Conservation (phyloP, 2,888 invertebrate species). For the Catonia carolina region DNA sequence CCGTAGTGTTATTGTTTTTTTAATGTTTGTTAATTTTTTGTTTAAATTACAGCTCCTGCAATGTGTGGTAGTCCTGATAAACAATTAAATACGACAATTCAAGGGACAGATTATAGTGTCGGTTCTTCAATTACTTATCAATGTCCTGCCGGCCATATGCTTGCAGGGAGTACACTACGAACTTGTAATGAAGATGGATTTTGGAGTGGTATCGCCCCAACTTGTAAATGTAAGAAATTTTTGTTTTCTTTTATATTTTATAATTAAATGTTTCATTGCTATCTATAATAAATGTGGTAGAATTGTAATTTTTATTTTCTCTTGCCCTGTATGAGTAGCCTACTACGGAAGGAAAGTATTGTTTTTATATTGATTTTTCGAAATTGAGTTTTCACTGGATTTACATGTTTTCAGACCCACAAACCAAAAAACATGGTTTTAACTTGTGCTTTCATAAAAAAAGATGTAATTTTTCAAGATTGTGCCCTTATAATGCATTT, state of each 20-base stretch:
- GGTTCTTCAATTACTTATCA: slow-evolving; percentile 64
- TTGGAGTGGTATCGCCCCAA: slow-evolving; percentile 76
- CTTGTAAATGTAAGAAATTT: slow-evolving; percentile 70
- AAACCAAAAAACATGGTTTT: too few species aligned
- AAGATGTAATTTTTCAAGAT: too few species aligned
- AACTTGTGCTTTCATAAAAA: too few species aligned
- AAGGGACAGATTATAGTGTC: slow-evolving; percentile 56
- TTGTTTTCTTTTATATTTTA: background rate
- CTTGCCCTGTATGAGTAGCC: too few species aligned
- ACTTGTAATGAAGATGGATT: slow-evolving; percentile 68
- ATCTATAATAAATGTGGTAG: background rate
- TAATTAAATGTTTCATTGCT: background rate
- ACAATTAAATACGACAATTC: slow-evolving; percentile 71
- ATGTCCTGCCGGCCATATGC: slow-evolving; percentile 76
- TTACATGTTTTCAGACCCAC: too few species aligned
- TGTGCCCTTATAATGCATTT: too few species aligned
- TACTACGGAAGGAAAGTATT: too few species aligned
- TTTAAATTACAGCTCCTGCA: slow-evolving; percentile 54
- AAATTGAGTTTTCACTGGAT: too few species aligned
- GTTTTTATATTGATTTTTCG: too few species aligned
- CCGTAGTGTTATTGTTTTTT: too few species aligned
- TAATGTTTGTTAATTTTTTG: too few species aligned
- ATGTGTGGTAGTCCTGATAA: slow-evolving; percentile 86
- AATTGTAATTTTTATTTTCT: background rate
- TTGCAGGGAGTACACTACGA: slow-evolving; percentile 61